Percentiles rank a stretch among this genome's conserved stretches.
These are phyloP conservation scores for Mylabris phalerata DNA, from an alignment of 1,140 invertebrate species.

Conservation along the genomic window DNA sequence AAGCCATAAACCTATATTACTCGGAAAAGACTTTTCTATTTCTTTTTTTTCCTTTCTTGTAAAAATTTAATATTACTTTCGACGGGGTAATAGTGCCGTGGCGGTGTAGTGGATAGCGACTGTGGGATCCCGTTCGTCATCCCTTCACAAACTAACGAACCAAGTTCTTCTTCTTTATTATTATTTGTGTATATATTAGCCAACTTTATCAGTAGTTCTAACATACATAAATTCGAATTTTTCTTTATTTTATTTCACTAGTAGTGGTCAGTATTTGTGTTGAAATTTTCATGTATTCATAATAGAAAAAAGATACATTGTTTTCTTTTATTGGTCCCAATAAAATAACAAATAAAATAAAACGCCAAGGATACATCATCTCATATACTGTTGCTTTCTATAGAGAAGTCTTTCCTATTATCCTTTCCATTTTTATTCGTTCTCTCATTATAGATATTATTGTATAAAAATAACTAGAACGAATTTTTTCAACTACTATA, in stretches of 20 bases:
- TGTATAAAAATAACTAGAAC: neutral
- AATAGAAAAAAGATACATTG: no score
- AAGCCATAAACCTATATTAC: conserved; percentile 44
- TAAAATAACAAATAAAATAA: conserved; percentile 17
- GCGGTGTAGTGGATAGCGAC: neutral
- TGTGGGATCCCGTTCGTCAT: neutral
- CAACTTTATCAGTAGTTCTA: no score
- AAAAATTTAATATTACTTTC: conserved; percentile 43
- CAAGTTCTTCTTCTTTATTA: neutral
- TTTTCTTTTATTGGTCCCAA: conserved; percentile 3
- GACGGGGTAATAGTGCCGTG: neutral
- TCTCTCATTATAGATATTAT: neutral
- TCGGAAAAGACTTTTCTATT: conserved; percentile 42
- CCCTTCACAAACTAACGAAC: neutral
- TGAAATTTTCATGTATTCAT: no score
- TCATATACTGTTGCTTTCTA: no score
- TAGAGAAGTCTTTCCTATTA: no score
- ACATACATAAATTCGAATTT: no score
- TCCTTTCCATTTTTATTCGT: no score
- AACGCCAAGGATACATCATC: neutral
- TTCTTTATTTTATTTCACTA: neutral
- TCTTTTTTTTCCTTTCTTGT: conserved; percentile 41
- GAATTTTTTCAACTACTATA: conserved; percentile 1
- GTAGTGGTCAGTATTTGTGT: neutral
- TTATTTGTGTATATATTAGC: no score